Conservation (phyloP, 2,797 vertebrate genomes). For the Trematomus bernacchii region DNA sequence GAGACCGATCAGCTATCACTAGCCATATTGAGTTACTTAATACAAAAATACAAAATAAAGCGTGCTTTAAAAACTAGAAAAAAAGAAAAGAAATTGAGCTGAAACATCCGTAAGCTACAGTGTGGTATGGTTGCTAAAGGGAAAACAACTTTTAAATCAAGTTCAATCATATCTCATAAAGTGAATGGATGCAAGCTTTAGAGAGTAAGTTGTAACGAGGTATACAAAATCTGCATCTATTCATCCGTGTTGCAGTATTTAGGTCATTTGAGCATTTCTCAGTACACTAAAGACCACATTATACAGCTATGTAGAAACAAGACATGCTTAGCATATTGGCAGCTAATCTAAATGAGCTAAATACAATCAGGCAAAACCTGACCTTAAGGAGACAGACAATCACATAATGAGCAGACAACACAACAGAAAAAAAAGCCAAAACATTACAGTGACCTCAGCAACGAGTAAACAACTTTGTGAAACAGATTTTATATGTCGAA, state of each 20-base stretch:
- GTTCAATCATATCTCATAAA: no score
- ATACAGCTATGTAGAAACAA: not conserved
- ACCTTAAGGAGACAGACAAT: slow-evolving; percentile 7
- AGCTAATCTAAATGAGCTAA: not conserved
- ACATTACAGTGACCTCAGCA: not conserved
- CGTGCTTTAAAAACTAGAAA: not conserved
- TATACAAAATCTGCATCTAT: no score
- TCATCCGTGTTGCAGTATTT: not conserved
- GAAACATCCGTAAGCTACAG: not conserved
- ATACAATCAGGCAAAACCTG: not conserved
- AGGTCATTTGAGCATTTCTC: not conserved
- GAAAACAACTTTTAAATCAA: no score
- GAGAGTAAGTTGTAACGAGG: no score
- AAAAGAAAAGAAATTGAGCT: not conserved
- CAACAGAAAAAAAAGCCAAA: slow-evolving; percentile 1
- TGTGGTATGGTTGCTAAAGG: no score
- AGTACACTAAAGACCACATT: not conserved
- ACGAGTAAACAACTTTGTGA: not conserved
- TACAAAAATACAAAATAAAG: not conserved
- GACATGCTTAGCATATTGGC: not conserved
- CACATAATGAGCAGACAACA: slow-evolving; percentile 6
- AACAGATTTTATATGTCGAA: not conserved
- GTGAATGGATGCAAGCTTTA: not conserved
- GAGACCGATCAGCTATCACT: not conserved
- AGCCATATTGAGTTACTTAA: not conserved